Conservation (phyloP, 2,113 vertebrate species). For the Odocoileus virginianus region DNA sequence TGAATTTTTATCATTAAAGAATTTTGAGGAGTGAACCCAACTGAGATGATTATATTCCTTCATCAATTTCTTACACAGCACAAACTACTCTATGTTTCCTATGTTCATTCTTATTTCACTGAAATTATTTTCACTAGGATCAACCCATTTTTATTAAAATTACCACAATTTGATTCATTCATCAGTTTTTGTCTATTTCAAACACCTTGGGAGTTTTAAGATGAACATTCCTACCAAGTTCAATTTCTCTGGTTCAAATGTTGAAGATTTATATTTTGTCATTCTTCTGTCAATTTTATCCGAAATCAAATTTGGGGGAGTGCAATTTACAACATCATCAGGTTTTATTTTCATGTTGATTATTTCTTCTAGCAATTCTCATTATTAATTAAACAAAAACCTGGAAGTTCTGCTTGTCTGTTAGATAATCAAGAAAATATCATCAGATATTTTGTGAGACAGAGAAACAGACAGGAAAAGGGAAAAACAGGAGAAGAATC, state of each 20-base stretch:
- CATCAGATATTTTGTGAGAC: neutral
- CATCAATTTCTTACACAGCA: neutral
- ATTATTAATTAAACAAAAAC: conserved; percentile 46
- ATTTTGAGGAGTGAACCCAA: conserved; percentile 20
- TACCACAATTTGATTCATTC: neutral
- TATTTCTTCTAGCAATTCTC: conserved; percentile 33
- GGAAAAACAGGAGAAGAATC: neutral
- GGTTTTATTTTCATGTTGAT: conserved; percentile 48
- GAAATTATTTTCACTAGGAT: conserved; percentile 38
- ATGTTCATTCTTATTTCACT: conserved; percentile 23
- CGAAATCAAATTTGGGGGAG: neutral
- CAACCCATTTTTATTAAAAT: conserved; percentile 28
- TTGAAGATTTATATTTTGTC: neutral
- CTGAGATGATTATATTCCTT: conserved; percentile 27
- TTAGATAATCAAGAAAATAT: conserved; percentile 21
- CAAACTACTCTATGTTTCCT: neutral
- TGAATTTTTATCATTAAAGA: conserved; percentile 33
- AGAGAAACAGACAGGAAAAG: neutral
- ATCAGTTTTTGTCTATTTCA: neutral
- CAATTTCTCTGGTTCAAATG: conserved; percentile 6
- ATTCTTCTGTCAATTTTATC: neutral
- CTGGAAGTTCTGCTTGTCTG: conserved; percentile 1
- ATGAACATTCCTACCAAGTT: neutral
- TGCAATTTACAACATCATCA: neutral
- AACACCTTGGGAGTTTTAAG: neutral